Base-by-base conservation (phyloP, 1,140 invertebrate species). In the Maniola jurtina region DNA sequence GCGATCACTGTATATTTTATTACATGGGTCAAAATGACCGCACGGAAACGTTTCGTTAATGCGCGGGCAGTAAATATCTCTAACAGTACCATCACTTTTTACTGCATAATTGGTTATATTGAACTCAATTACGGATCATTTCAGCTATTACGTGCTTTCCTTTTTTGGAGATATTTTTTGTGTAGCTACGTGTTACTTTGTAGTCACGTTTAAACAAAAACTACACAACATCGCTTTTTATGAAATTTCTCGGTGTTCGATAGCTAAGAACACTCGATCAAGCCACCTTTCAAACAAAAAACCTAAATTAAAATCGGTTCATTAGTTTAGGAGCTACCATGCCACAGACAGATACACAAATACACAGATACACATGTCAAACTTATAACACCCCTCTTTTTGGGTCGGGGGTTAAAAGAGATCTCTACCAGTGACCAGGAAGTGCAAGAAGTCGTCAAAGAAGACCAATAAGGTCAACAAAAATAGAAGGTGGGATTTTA, bases 111-210 rank as follows among this genome's bases (percentile, higher is more conserved):
- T 55, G 52, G 2, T 55, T 55, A 55, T 55, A 55, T 55, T 55
- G 52, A 34, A 55, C 52, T 34, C 52, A 55, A 55, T 55, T 55
- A 55, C 33, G 16, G 52, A 34, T 55, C 52, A 34, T 34, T 55
- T 55, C 52, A 55, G 25, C 52, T 55, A 55, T 55, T 34, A 55
- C 52, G 52, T 55, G 52, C 52, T 55, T 55, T n/a, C 52, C 52
- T 55, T 55, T 55, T 48, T 55, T 55, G 25, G 25, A 5, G 0
- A 34, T 34, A 13, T 34, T 55, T 55, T 34, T 34, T 33, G 9
- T 55, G 11, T 35, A 5, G 33, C 4, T 55, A 55, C 52, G 52
- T 34, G 52, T 34, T 1, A n/a, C n/a, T n/a, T n/a, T n/a, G n/a
- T n/a, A n/a, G 33, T 55, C 52, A 55, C 52, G 16, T 55, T 55